Conservation (phyloP, 2,888 invertebrate genomes). For the Sialis lutaria region DNA sequence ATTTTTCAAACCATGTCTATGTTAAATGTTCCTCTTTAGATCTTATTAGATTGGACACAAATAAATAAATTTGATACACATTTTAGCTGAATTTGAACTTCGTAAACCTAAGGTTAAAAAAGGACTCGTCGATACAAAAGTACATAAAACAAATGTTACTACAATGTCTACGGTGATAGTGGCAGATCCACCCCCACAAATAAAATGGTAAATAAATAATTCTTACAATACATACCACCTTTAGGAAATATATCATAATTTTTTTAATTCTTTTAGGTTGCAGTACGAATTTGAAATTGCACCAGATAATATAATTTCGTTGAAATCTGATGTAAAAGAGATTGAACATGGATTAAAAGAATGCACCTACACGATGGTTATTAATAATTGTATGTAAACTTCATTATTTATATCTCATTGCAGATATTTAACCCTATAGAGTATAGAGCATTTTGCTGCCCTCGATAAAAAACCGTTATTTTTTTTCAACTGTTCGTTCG, state of each 20-base stretch:
- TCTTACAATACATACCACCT: too few species aligned
- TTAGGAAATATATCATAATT: too few species aligned
- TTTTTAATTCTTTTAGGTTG: conserved; percentile 31
- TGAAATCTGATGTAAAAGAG: conserved; percentile 44
- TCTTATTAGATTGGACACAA: background rate
- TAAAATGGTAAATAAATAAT: conserved; percentile 46
- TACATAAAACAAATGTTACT: conserved; percentile 49
- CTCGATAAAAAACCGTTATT: too few species aligned
- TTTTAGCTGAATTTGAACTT: conserved; percentile 54
- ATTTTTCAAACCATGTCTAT: background rate
- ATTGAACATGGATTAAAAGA: conserved; percentile 63
- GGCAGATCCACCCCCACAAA: conserved; percentile 79
- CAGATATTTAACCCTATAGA: background rate
- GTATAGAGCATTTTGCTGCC: too few species aligned
- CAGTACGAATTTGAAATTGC: conserved; percentile 53
- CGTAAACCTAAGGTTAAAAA: conserved; percentile 57
- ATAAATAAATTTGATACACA: background rate
- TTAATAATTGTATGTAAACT: conserved; percentile 41
- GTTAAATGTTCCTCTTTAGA: background rate
- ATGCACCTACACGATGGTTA: conserved; percentile 59
- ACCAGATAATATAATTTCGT: conserved; percentile 43
- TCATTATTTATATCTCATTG: conserved; percentile 1
- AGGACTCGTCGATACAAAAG: conserved; percentile 49
- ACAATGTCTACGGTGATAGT: conserved; percentile 56
- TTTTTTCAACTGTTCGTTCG: too few species aligned